Evolutionary conservation across 35 echinoderm and acorn worm species (phyloP).

Genomic region (Patiria miniata): DNA sequence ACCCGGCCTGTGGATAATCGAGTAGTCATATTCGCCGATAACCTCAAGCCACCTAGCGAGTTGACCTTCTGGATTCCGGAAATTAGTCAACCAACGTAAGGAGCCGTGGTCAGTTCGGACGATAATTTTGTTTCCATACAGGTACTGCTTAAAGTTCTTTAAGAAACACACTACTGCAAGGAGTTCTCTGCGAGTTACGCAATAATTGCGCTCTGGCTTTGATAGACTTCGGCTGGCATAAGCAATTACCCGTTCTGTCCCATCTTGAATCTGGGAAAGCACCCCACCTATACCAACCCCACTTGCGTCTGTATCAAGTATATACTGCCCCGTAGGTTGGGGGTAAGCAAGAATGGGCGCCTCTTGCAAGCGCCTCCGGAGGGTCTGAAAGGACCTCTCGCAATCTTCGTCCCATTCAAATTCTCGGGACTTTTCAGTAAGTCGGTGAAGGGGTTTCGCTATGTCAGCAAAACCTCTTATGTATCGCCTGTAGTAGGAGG

Average conservation of each 20-base stretch:
- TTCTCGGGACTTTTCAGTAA: background rate
- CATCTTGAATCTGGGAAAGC: slow-evolving; percentile 53
- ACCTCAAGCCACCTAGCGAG: too few species aligned
- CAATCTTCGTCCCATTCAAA: background rate
- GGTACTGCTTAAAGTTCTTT: slow-evolving; percentile 41
- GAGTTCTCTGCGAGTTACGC: too few species aligned
- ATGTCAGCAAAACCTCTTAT: too few species aligned
- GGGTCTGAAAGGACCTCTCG: background rate
- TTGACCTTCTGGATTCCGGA: too few species aligned
- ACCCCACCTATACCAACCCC: slow-evolving; percentile 35
- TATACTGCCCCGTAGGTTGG: background rate
- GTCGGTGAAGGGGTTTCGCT: too few species aligned
- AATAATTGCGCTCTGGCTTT: slow-evolving; percentile 11
- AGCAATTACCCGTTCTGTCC: slow-evolving; percentile 58
- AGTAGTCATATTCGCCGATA: too few species aligned
- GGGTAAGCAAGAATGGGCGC: background rate
- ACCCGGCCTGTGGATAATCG: slow-evolving; percentile 35
- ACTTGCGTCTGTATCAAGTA: background rate
- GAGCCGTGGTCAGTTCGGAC: slow-evolving; percentile 33
- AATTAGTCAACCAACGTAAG: too few species aligned
- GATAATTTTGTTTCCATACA: slow-evolving; percentile 1
- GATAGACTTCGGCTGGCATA: slow-evolving; percentile 21
- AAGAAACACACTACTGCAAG: slow-evolving; percentile 39
- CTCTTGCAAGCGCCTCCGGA: background rate
- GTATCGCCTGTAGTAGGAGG: too few species aligned